Base-by-base conservation (phyloP, 2,888 invertebrate genomes). In the Cosmia trapezina region DNA sequence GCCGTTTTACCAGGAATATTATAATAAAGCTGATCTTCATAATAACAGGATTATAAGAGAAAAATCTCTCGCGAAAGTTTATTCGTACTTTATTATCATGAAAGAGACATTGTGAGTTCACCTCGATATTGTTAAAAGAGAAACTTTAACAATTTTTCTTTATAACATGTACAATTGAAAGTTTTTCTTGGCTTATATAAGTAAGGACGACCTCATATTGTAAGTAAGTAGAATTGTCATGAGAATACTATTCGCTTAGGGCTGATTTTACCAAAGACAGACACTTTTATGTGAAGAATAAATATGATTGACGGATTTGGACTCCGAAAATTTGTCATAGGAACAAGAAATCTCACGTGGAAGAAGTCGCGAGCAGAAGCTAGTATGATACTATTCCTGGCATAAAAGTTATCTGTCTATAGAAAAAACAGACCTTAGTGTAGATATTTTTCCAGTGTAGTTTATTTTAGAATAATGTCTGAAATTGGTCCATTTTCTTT, bases 81-180 rank as follows among this genome's bases (percentile, higher is more conserved):
- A 72, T 78, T 69, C 57, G 60, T 82, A 83, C 75, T 83, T 86
- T 83, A 83, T 81, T 83, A 83, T 80, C 71, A 78, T 81, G 81
- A 84, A 82, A 83, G 83, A 78, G 77, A 81, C 86, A 83, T 88
- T 84, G 83, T 83, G 83, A 80, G 77, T 87, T 87, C 86, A 83
- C 84, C 80, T 86, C 86, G 83, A 89, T 87, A 87, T 84, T 83
- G 79, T 87, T 86, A 84, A 84, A 86, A 81, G 69, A 61, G 60
- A 82, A 92, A 91, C 88, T 92, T 91, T 88, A 81, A 81, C 86
- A 87, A 89, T 89, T 89, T 90, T 87, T 88, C 86, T 88, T 85
- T 70, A 81, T 81, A 61, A 81, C 80, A 86, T 69, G 87, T 86
- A 85, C 88, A 86, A 89, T 89, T 89, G 89, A 90, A 92, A 92